These are phyloP conservation scores for Drosophila tristis DNA, from an alignment of 1,140 invertebrate genomes.

Conservation along the genomic window DNA sequence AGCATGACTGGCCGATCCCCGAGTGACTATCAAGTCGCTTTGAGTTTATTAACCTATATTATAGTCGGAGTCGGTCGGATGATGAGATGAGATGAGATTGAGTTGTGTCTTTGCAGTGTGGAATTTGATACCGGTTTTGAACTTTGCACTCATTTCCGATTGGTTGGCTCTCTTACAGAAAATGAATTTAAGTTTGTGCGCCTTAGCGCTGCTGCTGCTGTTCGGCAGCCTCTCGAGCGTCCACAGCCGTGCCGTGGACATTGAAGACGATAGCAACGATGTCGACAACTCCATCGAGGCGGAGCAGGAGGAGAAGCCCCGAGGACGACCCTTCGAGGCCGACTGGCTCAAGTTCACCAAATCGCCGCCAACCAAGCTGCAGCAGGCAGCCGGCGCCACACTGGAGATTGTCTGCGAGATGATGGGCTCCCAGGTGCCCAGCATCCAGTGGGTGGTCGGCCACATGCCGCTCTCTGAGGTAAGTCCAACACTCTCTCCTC, in stretches of 20 bases:
- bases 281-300: conserved; percentile 79
- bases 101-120: conserved; percentile 10
- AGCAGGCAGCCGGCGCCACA: conserved; percentile 84
- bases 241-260: conserved; percentile 74
- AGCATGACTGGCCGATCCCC: conserved; percentile 36
- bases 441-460: conserved; percentile 88
- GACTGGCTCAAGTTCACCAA: conserved; percentile 86
- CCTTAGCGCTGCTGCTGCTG: conserved; percentile 80
- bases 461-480: conserved; percentile 87
- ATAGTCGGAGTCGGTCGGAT: conserved; percentile 27
- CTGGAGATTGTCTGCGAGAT: conserved; percentile 89
- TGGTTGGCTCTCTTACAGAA: conserved; percentile 64
- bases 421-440: conserved; percentile 88
- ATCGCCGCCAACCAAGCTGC: conserved; percentile 81
- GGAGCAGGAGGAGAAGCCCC: conserved; percentile 44
- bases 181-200: conserved; percentile 82
- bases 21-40: conserved; percentile 24
- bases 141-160: conserved; percentile 33
- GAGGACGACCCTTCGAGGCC: conserved; percentile 52
- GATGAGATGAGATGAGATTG: not conserved
- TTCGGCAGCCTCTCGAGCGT: conserved; percentile 58
- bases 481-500: conserved; percentile 41
- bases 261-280: conserved; percentile 70
- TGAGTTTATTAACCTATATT: conserved; percentile 77
- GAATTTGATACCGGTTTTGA: conserved; percentile 2